phyloP scores from a whole-genome alignment of 2,797 vertebrate genomes.

The Craterocephalus amniculus region DNA sequence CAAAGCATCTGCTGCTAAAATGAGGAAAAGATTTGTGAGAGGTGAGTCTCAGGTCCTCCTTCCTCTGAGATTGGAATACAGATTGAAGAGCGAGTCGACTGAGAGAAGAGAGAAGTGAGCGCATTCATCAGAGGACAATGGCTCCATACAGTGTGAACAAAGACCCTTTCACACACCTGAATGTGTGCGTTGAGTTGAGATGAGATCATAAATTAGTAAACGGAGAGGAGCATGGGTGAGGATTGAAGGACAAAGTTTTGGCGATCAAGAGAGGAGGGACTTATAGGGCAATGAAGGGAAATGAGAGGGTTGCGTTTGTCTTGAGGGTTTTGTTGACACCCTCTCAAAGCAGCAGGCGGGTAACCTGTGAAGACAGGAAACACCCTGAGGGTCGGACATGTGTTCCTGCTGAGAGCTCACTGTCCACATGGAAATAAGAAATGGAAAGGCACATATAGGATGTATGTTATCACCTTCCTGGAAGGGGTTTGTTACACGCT shows the following conservation, averaged over 20 bases:
- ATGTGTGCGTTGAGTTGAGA: conserved; percentile 43
- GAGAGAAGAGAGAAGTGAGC: conserved; percentile 23
- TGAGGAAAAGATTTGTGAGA: conserved; percentile 56
- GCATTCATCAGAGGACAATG: conserved; percentile 64
- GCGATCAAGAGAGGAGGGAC: conserved; percentile 9
- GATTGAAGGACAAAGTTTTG: conserved; percentile 41
- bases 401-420: conserved; percentile 53
- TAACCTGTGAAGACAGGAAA: conserved; percentile 64
- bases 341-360: conserved; percentile 42
- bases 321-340: conserved; percentile 40
- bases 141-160: conserved; percentile 68
- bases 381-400: conserved; percentile 60
- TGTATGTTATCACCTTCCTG: conserved; percentile 18
- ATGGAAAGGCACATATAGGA: conserved; percentile 26
- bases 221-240: conserved; percentile 47
- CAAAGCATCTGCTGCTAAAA: conserved; percentile 66
- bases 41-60: conserved; percentile 70
- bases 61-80: conserved; percentile 51
- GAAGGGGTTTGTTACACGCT: conserved; percentile 27
- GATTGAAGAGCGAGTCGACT: conserved; percentile 39
- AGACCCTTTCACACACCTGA: conserved; percentile 69
- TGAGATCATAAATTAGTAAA: conserved; percentile 71
- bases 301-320: conserved; percentile 43
- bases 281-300: conserved; percentile 15
- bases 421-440: conserved; percentile 27